These are phyloP conservation scores for Morpho achilles DNA, from an alignment of 2,888 invertebrate genomes.

Conservation along the genomic window DNA sequence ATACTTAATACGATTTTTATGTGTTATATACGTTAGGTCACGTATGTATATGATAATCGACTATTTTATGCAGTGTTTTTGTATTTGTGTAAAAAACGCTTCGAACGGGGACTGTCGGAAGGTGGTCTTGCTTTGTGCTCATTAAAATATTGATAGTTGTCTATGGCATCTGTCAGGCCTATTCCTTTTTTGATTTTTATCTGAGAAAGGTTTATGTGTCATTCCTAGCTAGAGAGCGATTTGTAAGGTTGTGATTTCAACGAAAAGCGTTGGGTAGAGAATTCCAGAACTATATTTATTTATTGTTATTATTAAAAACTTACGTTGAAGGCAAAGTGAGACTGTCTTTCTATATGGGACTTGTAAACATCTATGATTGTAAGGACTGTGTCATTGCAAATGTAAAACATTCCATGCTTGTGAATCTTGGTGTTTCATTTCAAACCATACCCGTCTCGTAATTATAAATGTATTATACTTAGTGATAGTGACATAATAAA, in stretches of 20 bases:
- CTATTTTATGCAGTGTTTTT: slow-evolving; percentile 50
- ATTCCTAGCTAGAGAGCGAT: slow-evolving; percentile 24
- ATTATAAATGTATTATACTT: too few species aligned
- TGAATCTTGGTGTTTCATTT: slow-evolving; percentile 59
- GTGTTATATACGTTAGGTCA: slow-evolving; percentile 39
- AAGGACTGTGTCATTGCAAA: slow-evolving; percentile 66
- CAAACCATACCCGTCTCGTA: slow-evolving; percentile 1
- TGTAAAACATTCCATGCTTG: slow-evolving; percentile 78
- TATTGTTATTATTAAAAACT: slow-evolving; percentile 18
- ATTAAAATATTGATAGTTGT: slow-evolving; percentile 10
- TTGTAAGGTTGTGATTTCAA: slow-evolving; percentile 46
- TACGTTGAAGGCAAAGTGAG: slow-evolving; percentile 38
- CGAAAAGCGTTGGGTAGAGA: slow-evolving; percentile 31
- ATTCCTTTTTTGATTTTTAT: slow-evolving; percentile 11
- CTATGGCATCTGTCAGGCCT: slow-evolving; percentile 19
- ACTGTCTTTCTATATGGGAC: slow-evolving; percentile 44
- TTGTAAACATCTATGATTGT: slow-evolving; percentile 55
- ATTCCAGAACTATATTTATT: slow-evolving; percentile 18
- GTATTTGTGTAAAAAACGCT: slow-evolving; percentile 54
- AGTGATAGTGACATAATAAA: too few species aligned
- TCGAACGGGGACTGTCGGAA: slow-evolving; percentile 40
- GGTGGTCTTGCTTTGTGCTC: slow-evolving; percentile 47
- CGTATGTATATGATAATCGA: slow-evolving; percentile 43
- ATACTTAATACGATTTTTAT: slow-evolving; percentile 37
- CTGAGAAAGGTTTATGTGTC: slow-evolving; percentile 8